Evolutionary conservation across 2,888 invertebrate species (phyloP).

Genomic region (Mythimna vitellina): DNA sequence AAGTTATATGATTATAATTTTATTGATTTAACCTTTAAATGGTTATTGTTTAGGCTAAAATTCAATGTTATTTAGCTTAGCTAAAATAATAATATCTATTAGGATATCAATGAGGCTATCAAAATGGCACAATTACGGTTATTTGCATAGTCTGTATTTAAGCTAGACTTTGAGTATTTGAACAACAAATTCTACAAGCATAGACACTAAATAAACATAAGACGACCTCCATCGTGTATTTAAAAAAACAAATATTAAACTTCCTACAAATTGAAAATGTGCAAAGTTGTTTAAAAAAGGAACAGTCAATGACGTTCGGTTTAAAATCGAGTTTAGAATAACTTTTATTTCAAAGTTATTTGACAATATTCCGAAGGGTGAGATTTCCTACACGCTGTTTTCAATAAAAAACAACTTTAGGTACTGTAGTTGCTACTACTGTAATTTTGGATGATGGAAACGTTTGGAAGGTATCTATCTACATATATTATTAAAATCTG

Average conservation of each 20-base stretch:
- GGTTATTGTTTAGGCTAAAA: neutral
- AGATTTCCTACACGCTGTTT: neutral
- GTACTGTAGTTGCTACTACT: neutral
- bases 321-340: neutral
- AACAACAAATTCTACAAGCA: conserved; percentile 40
- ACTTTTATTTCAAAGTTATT: neutral
- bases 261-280: conserved; percentile 15
- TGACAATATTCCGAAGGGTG: neutral
- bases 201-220: conserved; percentile 52
- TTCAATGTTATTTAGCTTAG: neutral
- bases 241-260: conserved; percentile 33
- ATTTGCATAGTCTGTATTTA: conserved; percentile 33
- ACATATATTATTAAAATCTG: no score
- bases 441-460: neutral
- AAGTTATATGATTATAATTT: neutral
- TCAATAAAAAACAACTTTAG: neutral
- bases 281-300: conserved; percentile 11
- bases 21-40: neutral
- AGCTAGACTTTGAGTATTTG: conserved; percentile 46
- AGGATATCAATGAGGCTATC: conserved; percentile 31
- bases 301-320: neutral
- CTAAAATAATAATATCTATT: neutral
- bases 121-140: conserved; percentile 21
- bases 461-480: neutral
- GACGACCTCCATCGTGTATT: conserved; percentile 45